Percentiles rank a stretch among this genome's conserved stretches.
These are phyloP conservation scores for Hydrolagus affinis DNA, from an alignment of 2,113 vertebrate species.

Conservation along the genomic window DNA sequence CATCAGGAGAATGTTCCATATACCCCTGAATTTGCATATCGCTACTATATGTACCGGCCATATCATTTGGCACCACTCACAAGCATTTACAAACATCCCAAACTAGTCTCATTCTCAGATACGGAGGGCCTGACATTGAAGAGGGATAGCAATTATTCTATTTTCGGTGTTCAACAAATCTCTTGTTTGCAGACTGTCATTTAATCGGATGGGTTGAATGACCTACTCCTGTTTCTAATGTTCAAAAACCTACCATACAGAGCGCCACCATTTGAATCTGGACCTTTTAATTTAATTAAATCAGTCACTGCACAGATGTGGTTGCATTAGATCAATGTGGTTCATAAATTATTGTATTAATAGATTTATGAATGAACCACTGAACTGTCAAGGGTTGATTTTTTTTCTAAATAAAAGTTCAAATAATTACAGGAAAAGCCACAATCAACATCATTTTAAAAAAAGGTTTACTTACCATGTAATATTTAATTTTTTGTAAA, in stretches of 20 bases:
- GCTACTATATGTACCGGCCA: no score
- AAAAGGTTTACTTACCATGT: constrained; percentile 69
- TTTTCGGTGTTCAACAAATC: no score
- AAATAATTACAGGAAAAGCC: not conserved
- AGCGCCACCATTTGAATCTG: not conserved
- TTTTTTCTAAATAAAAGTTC: not conserved
- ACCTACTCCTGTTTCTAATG: no score
- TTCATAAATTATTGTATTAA: not conserved
- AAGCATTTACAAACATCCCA: no score
- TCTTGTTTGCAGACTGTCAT: no score
- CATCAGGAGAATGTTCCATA: no score
- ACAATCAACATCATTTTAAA: constrained; percentile 13
- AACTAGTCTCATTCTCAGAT: no score
- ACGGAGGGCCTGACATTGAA: no score
- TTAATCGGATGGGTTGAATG: no score
- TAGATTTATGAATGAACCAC: not conserved
- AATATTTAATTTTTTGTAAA: constrained; percentile 96
- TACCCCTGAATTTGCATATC: no score
- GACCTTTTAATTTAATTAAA: not conserved
- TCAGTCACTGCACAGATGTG: not conserved
- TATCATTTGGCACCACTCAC: no score
- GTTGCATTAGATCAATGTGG: not conserved
- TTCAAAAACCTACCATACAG: not conserved
- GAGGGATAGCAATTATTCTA: no score
- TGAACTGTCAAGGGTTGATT: not conserved